Base-by-base conservation (phyloP, 2,888 invertebrate genomes). In the Anthophora plumipes region DNA sequence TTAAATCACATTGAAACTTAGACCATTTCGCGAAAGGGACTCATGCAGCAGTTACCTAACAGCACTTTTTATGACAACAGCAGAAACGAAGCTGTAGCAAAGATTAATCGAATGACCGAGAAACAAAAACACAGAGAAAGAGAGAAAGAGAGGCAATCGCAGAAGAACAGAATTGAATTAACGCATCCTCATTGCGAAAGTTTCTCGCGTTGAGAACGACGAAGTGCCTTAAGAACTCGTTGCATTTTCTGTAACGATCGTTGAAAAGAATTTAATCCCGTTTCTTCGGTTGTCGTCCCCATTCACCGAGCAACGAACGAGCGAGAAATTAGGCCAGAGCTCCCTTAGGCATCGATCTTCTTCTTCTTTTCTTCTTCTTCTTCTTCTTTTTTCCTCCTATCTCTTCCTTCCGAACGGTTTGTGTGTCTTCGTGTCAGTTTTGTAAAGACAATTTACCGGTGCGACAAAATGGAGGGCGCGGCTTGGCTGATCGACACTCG, bases 271-370 rank as follows among this genome's bases (percentile, higher is more conserved):
- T 77, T 77, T 70, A 64, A 78, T 71, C 67, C 60, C 72, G 60
- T 72, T 80, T 63, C 61, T 63, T 63, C 52, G 60, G 41, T 60
- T 59, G 59, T 60, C 52, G 57, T 50, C 50, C 43, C 43, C 50
- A 11, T 50, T 17, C n/a, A 63, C 39, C 22, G 50, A 57, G 41
- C 55, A 57, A 68, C 57, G 63, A 63, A 61, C 67, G 72, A 54
- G 69, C 54, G 61, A 54, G 76, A 74, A 84, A 84, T 82, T 80
- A 59, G 82, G 70, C 20, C 82, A 70, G 63, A 43, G 63, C 50
- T 69, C 31, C 72, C 55, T 39, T 52, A 70, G 43, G 25, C 67
- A 81, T 83, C 78, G 83, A 82, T 84, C 75, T 75, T 73, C 48
- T 77, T 72, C 63, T 50, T 64, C 25, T 76, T 54, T 61, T 43